phyloP scores from a whole-genome alignment of 2,797 vertebrate genomes.

The Phaenicophaeus curvirostris region DNA sequence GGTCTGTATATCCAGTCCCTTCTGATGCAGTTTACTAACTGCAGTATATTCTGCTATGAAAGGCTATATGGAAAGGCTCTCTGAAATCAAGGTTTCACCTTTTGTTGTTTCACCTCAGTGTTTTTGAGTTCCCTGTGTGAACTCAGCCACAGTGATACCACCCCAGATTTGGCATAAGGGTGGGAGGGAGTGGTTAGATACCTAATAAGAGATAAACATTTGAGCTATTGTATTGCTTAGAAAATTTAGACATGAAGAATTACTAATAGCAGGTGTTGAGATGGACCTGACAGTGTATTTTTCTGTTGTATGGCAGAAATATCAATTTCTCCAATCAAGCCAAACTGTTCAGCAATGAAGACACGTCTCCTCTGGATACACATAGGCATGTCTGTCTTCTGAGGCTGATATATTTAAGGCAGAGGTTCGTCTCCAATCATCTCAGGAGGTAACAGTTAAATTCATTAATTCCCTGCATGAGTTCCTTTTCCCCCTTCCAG shows the following conservation, averaged over 20 bases:
- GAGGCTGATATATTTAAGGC: background rate
- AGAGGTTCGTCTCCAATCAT: background rate
- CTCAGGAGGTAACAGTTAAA: constrained; percentile 14
- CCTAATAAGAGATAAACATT: background rate
- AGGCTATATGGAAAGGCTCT: background rate
- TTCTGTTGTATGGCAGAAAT: background rate
- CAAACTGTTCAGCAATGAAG: background rate
- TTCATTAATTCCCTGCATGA: constrained; percentile 1
- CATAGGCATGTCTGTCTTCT: background rate
- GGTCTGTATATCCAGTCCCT: background rate
- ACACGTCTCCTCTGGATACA: background rate
- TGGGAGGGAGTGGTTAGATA: background rate
- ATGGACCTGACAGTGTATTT: background rate
- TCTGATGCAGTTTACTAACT: background rate
- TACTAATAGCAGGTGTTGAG: background rate
- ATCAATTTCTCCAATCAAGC: background rate
- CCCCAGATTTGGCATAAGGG: background rate
- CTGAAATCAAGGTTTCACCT: background rate
- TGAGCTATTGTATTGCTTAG: background rate
- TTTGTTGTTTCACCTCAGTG: background rate
- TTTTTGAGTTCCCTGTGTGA: background rate
- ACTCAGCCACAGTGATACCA: background rate
- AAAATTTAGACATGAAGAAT: background rate
- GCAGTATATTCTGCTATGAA: background rate
- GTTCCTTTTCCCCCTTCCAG: background rate